phyloP scores from a whole-genome alignment of 2,797 vertebrate species.

The Microctenopoma lineatum region DNA sequence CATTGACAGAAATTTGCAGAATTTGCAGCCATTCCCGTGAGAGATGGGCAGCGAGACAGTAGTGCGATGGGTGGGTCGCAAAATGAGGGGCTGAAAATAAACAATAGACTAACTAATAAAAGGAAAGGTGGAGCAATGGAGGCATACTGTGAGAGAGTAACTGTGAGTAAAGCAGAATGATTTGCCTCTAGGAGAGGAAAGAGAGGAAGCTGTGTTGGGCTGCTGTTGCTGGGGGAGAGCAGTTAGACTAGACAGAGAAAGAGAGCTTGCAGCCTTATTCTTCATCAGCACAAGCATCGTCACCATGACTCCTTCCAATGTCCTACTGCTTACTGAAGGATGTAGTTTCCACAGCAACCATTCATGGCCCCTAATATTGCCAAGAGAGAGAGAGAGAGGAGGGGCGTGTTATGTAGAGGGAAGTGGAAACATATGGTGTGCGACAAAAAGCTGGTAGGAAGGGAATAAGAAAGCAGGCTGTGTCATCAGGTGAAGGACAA shows the following conservation, averaged over 20 bases:
- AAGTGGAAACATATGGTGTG: constrained; percentile 68
- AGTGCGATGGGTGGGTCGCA: constrained; percentile 12
- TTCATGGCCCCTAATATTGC: constrained; percentile 73
- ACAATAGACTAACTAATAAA: constrained; percentile 19
- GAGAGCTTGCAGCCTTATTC: constrained; percentile 76
- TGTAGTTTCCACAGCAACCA: constrained; percentile 86
- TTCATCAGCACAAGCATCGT: constrained; percentile 80
- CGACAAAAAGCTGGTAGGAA: constrained; percentile 41
- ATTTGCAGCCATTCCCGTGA: constrained; percentile 20
- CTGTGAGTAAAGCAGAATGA: constrained; percentile 51
- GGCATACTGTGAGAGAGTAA: constrained; percentile 30
- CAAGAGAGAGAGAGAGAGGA: constrained; percentile 36
- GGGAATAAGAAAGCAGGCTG: not conserved
- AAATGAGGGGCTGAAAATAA: constrained; percentile 19
- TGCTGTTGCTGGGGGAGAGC: constrained; percentile 82
- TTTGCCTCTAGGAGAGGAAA: constrained; percentile 49
- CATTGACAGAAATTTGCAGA: constrained; percentile 25
- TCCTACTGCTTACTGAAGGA: constrained; percentile 78
- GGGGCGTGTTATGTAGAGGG: constrained; percentile 37
- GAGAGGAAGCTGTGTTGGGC: constrained; percentile 47
- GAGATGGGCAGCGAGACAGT: constrained; percentile 22
- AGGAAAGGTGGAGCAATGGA: constrained; percentile 1
- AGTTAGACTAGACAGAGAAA: constrained; percentile 54
- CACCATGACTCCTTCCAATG: constrained; percentile 74
- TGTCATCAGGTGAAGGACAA: constrained; percentile 45